A percentile compares a stretch with the other conserved stretches of the same genome.
Conservation (phyloP, 2,888 invertebrate species). For the Cryptocheilus praepositus region DNA sequence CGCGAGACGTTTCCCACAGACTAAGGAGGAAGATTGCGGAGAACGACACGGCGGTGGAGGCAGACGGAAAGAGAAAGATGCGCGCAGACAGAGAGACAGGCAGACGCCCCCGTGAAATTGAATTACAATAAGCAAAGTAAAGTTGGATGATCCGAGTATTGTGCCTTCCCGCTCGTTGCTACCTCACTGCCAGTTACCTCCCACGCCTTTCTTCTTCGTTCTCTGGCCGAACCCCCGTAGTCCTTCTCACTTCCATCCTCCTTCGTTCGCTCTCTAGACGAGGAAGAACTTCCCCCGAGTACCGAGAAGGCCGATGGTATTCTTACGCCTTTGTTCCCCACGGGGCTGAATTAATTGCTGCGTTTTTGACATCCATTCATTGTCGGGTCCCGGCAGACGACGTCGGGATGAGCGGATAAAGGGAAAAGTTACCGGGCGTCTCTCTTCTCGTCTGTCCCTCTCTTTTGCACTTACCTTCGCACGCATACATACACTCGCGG, state of each 20-base stretch:
- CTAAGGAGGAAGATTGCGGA: too few species aligned
- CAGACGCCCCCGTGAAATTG: constrained; percentile 68
- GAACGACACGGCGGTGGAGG: constrained; percentile 16
- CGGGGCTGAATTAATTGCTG: constrained; percentile 72
- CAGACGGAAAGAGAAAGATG: constrained; percentile 39
- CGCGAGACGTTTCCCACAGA: constrained; percentile 49
- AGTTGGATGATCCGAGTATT: constrained; percentile 70
- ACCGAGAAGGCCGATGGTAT: constrained; percentile 63
- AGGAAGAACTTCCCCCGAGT: constrained; percentile 67
- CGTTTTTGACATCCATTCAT: constrained; percentile 73
- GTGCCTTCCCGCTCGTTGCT: constrained; percentile 58
- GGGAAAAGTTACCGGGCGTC: constrained; percentile 58
- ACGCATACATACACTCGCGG: not conserved
- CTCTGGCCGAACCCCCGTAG: constrained; percentile 35
- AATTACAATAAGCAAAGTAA: constrained; percentile 71
- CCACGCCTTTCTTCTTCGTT: constrained; percentile 45
- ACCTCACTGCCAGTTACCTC: constrained; percentile 61
- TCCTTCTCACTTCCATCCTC: constrained; percentile 46
- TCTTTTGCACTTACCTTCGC: constrained; percentile 6
- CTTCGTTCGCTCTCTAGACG: constrained; percentile 27
- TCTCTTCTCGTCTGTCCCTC: constrained; percentile 36
- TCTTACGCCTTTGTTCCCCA: constrained; percentile 70
- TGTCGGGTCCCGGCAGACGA: constrained; percentile 62
- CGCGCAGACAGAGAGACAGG: constrained; percentile 47
- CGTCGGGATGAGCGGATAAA: constrained; percentile 62